A percentile compares a stretch with the other conserved stretches of the same genome.
These are phyloP conservation scores for Gadopsis marmoratus DNA, from an alignment of 2,797 vertebrate genomes.

Conservation along the genomic window DNA sequence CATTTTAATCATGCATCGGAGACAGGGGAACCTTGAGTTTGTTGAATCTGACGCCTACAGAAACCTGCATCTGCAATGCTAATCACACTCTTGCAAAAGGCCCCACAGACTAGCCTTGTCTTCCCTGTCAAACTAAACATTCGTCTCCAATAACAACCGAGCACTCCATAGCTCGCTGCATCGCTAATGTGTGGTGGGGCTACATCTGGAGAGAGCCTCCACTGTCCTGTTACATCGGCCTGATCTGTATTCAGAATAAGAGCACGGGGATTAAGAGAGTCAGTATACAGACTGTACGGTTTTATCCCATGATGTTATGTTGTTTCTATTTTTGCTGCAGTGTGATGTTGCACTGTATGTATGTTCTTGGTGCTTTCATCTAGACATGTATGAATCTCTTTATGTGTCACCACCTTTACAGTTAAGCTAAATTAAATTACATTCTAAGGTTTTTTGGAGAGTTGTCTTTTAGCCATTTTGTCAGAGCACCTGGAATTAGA, in stretches of 20 bases:
- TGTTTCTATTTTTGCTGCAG: constrained; percentile 4
- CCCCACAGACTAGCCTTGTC: constrained; percentile 63
- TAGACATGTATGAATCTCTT: background rate
- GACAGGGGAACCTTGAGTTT: constrained; percentile 74
- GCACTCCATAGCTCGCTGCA: constrained; percentile 35
- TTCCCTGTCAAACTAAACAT: constrained; percentile 61
- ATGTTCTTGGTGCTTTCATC: background rate
- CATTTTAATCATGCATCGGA: constrained; percentile 74
- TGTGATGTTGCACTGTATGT: background rate
- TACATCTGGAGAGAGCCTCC: constrained; percentile 37
- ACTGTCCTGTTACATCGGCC: constrained; percentile 27
- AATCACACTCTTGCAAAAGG: constrained; percentile 75
- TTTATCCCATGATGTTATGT: background rate
- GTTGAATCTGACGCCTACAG: constrained; percentile 82
- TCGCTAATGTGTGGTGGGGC: constrained; percentile 49
- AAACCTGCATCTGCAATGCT: constrained; percentile 83
- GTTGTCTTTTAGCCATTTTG: background rate
- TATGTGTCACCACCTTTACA: background rate
- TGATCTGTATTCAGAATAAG: constrained; percentile 51
- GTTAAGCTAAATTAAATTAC: background rate
- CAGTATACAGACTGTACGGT: background rate
- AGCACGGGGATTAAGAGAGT: constrained; percentile 3
- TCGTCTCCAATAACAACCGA: constrained; percentile 63
- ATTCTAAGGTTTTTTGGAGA: background rate
- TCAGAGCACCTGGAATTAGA: background rate